Conservation (phyloP, 2,797 vertebrate genomes). For the Falco biarmicus region DNA sequence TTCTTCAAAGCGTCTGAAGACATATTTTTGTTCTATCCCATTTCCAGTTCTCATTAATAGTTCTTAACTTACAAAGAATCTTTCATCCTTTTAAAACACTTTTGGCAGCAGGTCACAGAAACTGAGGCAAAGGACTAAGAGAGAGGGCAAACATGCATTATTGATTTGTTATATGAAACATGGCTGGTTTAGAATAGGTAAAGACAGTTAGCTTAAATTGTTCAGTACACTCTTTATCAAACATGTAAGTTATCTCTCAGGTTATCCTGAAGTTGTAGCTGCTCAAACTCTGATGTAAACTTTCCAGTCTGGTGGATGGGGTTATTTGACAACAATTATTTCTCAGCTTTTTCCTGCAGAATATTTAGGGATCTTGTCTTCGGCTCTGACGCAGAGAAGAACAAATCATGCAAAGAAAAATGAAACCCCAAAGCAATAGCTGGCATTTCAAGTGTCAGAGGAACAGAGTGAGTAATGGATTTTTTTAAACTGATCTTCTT, state of each 20-base stretch:
- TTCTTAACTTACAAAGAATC: conserved; percentile 34
- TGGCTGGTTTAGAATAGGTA: neutral
- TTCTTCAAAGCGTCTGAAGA: conserved; percentile 6
- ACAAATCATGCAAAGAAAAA: neutral
- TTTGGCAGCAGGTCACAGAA: conserved; percentile 48
- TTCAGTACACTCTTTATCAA: neutral
- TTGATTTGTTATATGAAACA: conserved; percentile 23
- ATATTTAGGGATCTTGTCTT: neutral
- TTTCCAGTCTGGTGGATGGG: neutral
- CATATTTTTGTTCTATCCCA: neutral
- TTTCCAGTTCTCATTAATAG: conserved; percentile 41
- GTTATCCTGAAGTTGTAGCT: neutral
- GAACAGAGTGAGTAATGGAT: neutral
- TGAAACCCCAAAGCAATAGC: neutral
- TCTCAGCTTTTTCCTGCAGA: neutral
- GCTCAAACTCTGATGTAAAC: neutral
- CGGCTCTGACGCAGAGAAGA: neutral
- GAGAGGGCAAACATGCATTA: conserved; percentile 13
- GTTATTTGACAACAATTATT: neutral
- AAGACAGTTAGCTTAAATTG: neutral
- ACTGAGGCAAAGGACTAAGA: neutral
- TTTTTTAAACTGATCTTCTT: neutral
- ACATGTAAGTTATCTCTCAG: neutral
- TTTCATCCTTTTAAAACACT: conserved; percentile 16
- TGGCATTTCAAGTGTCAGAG: neutral